phyloP scores from a whole-genome alignment of 2,113 vertebrate genomes.

The Rhodinocichla rosea region DNA sequence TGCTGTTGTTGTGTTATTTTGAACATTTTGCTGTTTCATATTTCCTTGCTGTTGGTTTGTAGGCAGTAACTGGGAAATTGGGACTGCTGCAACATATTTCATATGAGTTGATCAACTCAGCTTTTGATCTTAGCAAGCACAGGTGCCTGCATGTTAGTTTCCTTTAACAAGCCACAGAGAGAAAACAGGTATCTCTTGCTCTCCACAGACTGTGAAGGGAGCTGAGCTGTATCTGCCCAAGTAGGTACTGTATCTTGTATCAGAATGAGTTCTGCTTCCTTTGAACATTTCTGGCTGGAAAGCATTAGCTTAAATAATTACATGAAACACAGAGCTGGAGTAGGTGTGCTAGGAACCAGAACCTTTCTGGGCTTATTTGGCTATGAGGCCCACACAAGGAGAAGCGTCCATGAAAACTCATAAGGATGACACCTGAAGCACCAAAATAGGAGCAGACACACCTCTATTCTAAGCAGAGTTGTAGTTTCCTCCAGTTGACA shows the following conservation, averaged over 20 bases:
- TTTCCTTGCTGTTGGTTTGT: neutral
- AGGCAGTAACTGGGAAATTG: neutral
- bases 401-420: neutral
- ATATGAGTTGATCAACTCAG: neutral
- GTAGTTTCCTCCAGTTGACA: neutral
- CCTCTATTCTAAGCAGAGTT: neutral
- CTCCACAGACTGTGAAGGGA: neutral
- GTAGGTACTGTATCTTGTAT: neutral
- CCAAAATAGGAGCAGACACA: neutral
- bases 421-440: neutral
- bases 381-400: rapidly evolving
- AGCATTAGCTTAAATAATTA: neutral
- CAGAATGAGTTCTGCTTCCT: neutral
- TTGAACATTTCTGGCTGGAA: neutral
- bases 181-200: neutral
- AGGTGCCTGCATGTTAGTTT: neutral
- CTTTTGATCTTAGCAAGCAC: neutral
- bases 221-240: neutral
- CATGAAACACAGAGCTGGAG: neutral
- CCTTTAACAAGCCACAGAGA: neutral
- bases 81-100: neutral
- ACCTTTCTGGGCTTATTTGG: neutral
- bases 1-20: neutral
- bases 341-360: neutral
- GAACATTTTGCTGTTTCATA: neutral